These are phyloP conservation scores for Drosophila affinis DNA, from an alignment of 2,888 invertebrate genomes.

Conservation along the genomic window DNA sequence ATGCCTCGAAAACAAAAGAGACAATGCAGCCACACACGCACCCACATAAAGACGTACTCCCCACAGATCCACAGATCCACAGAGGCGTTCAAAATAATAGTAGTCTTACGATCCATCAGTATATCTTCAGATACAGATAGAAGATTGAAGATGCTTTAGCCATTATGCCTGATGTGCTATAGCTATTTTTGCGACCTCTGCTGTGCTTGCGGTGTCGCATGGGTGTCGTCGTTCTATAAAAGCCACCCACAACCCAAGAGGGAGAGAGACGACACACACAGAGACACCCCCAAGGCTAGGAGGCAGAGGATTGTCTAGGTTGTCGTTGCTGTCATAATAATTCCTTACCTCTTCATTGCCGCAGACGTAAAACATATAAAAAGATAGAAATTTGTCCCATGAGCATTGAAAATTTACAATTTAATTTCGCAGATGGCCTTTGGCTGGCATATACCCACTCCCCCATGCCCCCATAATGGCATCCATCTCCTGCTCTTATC, in stretches of 20 bases:
- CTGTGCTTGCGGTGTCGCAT: not conserved
- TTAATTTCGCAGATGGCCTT: slow-evolving; percentile 69
- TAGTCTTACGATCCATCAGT: too few species aligned
- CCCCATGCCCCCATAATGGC: too few species aligned
- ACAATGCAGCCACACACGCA: slow-evolving; percentile 55
- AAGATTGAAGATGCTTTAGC: too few species aligned
- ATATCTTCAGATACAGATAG: too few species aligned
- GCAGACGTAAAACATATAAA: slow-evolving; percentile 62
- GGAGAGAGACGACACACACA: not conserved
- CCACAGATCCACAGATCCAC: not conserved
- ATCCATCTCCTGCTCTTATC: not conserved
- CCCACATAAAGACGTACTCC: not conserved
- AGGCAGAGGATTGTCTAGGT: not conserved
- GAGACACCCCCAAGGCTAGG: slow-evolving; percentile 37
- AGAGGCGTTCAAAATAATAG: not conserved
- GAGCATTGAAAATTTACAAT: slow-evolving; percentile 76
- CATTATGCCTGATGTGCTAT: too few species aligned
- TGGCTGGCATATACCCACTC: too few species aligned
- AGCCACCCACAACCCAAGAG: not conserved
- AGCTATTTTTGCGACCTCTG: not conserved
- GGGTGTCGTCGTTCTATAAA: too few species aligned
- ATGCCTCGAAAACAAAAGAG: slow-evolving; percentile 44
- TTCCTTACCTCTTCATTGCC: slow-evolving; percentile 61
- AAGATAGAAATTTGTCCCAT: slow-evolving; percentile 74
- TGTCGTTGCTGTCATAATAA: slow-evolving; percentile 59